Evolutionary conservation across 2,797 vertebrate species (phyloP).

Genomic region (Eulemur rubriventer): DNA sequence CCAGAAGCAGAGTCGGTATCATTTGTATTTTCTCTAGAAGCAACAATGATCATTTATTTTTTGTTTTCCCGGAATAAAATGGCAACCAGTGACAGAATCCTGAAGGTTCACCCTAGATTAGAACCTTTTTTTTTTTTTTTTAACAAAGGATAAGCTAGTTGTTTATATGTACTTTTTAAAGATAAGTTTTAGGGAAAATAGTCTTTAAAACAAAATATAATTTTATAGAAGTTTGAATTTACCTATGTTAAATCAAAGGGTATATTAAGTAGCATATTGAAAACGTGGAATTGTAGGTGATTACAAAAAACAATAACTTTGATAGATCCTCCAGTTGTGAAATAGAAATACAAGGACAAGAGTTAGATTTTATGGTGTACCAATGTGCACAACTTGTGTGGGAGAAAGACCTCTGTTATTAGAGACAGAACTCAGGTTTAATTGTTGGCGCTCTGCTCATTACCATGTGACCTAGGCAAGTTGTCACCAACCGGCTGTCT

Average conservation of each 20-base stretch:
- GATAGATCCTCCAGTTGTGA: not conserved
- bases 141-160: not conserved
- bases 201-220: not conserved
- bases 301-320: not conserved
- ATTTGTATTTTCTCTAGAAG: not conserved
- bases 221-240: not conserved
- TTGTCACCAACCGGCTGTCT: not conserved
- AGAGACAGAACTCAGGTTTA: not conserved
- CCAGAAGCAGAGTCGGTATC: not conserved
- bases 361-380: not conserved
- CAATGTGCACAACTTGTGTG: no score
- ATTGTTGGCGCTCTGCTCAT: not conserved
- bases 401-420: not conserved
- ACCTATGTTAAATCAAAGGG: not conserved
- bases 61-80: constrained; percentile 17
- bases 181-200: not conserved
- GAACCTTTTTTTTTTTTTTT: not conserved
- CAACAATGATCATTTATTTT: not conserved
- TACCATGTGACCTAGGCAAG: not conserved
- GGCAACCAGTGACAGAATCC: not conserved
- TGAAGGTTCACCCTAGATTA: not conserved
- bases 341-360: not conserved
- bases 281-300: not conserved
- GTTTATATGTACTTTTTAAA: not conserved
- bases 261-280: not conserved